phyloP scores from a whole-genome alignment of 2,797 vertebrate genomes.

The Acomys russatus region DNA sequence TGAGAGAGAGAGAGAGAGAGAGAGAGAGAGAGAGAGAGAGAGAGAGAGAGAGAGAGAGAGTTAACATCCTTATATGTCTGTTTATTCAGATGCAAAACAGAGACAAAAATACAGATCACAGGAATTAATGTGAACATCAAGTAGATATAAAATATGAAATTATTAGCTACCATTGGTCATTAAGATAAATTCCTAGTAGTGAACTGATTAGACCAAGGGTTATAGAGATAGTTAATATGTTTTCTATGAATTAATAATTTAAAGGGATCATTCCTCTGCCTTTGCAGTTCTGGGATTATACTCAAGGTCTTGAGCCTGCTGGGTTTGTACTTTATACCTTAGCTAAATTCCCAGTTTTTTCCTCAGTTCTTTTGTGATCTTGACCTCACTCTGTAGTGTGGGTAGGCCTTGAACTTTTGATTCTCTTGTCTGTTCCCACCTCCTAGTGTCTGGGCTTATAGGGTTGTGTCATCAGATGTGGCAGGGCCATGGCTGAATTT shows the following conservation, averaged over 20 bases:
- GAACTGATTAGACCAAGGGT: neutral
- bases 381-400: neutral
- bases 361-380: no score
- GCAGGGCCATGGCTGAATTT: neutral
- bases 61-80: neutral
- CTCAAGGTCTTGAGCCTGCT: neutral
- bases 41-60: no score
- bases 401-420: neutral
- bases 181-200: constrained; percentile 12
- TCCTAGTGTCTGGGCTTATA: neutral
- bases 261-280: neutral
- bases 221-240: neutral
- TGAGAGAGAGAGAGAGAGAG: no score
- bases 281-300: neutral
- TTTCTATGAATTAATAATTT: neutral
- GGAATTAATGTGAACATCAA: neutral
- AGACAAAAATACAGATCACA: neutral
- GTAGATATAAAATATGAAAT: neutral
- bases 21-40: no score
- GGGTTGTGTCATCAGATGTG: no score
- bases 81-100: constrained; percentile 5
- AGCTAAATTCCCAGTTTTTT: neutral
- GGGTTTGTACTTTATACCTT: neutral
- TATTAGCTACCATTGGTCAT: neutral
- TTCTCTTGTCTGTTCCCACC: no score